Base-by-base conservation (phyloP, 2,113 vertebrate species). In the Phyllopteryx taeniolatus region DNA sequence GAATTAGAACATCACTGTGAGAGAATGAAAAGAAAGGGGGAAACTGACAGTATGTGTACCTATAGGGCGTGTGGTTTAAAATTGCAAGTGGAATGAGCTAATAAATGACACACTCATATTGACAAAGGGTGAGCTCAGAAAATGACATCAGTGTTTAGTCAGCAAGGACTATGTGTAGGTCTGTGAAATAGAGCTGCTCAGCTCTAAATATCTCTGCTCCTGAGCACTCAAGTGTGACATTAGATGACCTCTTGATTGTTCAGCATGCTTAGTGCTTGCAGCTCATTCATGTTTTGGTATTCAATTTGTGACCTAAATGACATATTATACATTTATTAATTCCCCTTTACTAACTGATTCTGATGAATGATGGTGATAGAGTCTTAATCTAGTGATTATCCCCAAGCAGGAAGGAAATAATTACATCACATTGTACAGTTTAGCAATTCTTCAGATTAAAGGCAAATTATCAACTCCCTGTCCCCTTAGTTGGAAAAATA, bases 131-230 rank as follows among this genome's bases (percentile, higher is more conserved):
- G 79, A 75, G 76, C 67, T 86, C 31, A 75, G 80, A 85, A 77
- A 79, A 76, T 89, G 87, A 88, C 87, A 85, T 87, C 87, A 85
- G 79, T 43, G 77, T 83, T 70, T 73, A 80, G 83, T 90, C 87
- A 89, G 83, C 49, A 12, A 67, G 86, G 89, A 89, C 76, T 85
- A 75, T 83, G 77, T 76, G 73, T 64, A 70, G 69, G 74, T 67
- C 74, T 79, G 68, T 51, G 73, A 74, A 79, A 78, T 22, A 71
- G 66, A 70, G 72, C 73, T 79, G 79, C 44, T 82, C 81, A 73
- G 72, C 78, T 78, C 13, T 53, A 60, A 78, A 78, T 73, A 71
- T 78, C 74, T 79, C 74, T 33, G 60, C 65, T 27, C 61, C 73
- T 33, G 31, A 81, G 76, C 20, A 43, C 72, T 53, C 35, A 1